Percentiles rank a stretch among this genome's conserved stretches.
phyloP scores from a whole-genome alignment of 1,140 invertebrate species.

The Psilanteris sp. region DNA sequence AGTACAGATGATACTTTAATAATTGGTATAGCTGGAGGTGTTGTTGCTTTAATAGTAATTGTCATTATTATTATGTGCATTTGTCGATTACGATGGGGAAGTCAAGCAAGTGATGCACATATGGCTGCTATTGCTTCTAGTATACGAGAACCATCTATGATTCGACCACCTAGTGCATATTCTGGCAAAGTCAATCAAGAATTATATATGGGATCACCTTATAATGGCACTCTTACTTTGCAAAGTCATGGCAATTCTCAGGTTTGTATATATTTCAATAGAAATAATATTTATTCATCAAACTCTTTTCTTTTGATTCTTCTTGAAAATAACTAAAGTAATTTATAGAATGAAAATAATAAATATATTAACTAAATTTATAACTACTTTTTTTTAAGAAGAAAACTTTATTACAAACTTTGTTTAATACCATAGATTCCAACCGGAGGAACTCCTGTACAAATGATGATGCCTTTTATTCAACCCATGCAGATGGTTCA shows the following conservation, averaged over 20 bases:
- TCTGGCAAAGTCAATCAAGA: constrained; percentile 77
- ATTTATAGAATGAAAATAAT: too few relatives aligned
- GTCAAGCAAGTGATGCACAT: constrained; percentile 68
- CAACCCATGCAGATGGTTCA: constrained; percentile 72
- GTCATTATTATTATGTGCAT: constrained; percentile 93
- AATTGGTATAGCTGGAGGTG: constrained; percentile 94
- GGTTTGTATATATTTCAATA: constrained; percentile 6
- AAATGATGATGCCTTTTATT: constrained; percentile 75
- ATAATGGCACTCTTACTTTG: constrained; percentile 76
- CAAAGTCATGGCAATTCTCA: constrained; percentile 67
- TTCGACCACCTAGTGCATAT: constrained; percentile 73
- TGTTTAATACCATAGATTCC: constrained; percentile 25
- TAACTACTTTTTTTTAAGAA: too few relatives aligned
- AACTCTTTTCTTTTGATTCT: too few relatives aligned
- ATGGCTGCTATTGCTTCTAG: constrained; percentile 74
- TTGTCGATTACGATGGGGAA: constrained; percentile 81
- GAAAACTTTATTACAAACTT: too few relatives aligned
- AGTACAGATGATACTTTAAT: constrained; percentile 94
- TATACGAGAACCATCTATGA: constrained; percentile 76
- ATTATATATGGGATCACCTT: constrained; percentile 71
- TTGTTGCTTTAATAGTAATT: constrained; percentile 93
- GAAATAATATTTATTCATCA: too few relatives aligned
- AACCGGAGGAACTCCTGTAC: constrained; percentile 67
- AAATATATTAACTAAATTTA: too few relatives aligned
- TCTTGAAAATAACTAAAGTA: too few relatives aligned